These are phyloP conservation scores for Semnornis frantzii DNA, from an alignment of 2,113 vertebrate species.

Conservation along the genomic window DNA sequence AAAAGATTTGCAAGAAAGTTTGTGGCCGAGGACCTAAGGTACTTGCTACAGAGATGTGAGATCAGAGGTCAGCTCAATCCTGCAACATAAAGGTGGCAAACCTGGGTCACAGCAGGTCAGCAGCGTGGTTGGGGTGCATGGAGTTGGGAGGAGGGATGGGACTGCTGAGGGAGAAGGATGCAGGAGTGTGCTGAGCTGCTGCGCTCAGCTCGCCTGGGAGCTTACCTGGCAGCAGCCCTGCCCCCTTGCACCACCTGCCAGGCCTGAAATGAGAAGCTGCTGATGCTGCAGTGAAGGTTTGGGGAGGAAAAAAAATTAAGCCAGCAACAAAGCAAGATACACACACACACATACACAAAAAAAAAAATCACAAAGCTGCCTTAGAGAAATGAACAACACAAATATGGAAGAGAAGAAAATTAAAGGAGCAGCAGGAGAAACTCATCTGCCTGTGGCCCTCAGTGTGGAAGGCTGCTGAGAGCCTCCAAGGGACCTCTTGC, in stretches of 20 bases:
- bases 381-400: constrained; percentile 25
- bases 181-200: not conserved
- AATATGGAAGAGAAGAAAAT: constrained; percentile 40
- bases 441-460: not conserved
- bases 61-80: constrained; percentile 89
- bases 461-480: not conserved
- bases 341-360: not conserved
- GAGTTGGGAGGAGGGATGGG: not conserved
- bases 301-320: not conserved
- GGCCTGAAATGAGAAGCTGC: constrained; percentile 67
- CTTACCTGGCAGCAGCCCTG: constrained; percentile 69
- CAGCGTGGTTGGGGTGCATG: not conserved
- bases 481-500: not conserved
- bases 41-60: constrained; percentile 85
- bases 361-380: constrained; percentile 29
- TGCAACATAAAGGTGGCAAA: constrained; percentile 84
- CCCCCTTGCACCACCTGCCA: constrained; percentile 41
- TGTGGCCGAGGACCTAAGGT: constrained; percentile 80
- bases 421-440: constrained; percentile 34
- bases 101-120: constrained; percentile 65
- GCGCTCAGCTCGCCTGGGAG: not conserved
- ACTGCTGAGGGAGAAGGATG: not conserved
- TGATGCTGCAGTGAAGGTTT: constrained; percentile 49
- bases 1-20: constrained; percentile 77
- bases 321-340: constrained; percentile 44